Evolutionary conservation across 2,888 invertebrate species (phyloP), one percentile per base, ranked within the genome.

Genomic region (Pteria penguin): DNA sequence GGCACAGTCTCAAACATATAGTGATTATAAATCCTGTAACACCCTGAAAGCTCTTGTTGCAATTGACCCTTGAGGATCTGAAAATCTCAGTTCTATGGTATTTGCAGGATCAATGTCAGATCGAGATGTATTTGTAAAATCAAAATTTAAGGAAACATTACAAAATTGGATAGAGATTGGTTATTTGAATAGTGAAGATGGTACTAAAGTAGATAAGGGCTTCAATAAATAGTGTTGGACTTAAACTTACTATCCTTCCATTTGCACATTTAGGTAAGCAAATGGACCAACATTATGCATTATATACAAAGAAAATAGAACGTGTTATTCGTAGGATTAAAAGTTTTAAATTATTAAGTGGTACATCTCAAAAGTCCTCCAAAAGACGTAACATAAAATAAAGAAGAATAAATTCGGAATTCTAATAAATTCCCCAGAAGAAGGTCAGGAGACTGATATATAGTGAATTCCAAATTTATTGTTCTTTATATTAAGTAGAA

Each of bases 1-100:
- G 26, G 27, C 45, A 18, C 81, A 81, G 32, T 75, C 73, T 52
- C 77, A 81, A 54, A 61, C 61, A 22, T 72, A 68, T 11, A 60
- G 60, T 22, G 76, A 72, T 18, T 70, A 75, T 32, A 68, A 71
- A 22, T 66, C 66, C 0, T 32, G 27, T 22, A 71, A 26, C 36
- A 78, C 78, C 4, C 26, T 78, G 32, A 74, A 78, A 36, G 65
- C 58, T 22, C 32, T 71, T 5, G 58, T 75, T 24, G 74, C 54
- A n/a, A 45, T 33, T 61, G 75, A 78, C 32, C 71, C 78, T 2
- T 66, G 57, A 33, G 78, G 78, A 18, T 33, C 57, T 14, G 22
- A 74, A 14, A 60, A 70, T 4, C 74, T 74, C 66, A 45, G 57
- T 14, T 74, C 70, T 14, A 33, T 33, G 29, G 31, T 77, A 22